Base-by-base conservation (phyloP, 2,113 vertebrate genomes). In the Planiliza haematocheilus region DNA sequence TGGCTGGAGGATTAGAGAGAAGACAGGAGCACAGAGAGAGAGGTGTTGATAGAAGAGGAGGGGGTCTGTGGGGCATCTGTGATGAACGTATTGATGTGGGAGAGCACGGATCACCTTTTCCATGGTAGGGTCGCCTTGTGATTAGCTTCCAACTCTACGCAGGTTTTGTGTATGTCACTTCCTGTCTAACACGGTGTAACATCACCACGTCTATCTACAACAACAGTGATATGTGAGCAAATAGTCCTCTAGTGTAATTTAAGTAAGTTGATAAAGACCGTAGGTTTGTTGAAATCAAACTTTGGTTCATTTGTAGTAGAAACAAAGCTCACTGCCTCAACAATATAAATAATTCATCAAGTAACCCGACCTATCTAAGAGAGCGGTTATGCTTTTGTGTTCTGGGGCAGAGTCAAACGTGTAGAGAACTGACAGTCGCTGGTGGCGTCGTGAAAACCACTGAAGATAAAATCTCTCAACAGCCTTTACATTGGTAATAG, bases 291-390 rank as follows among this genome's bases (percentile, higher is more conserved):
- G 30, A 74, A 62, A 79, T n/a, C 20, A 21, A 60, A 71, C 57
- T 74, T 71, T 30, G 45, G 14, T 63, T 74, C 21, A 83, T 76
- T 75, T 79, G 61, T 42, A 66, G 63, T 5, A 43, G 63, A 57
- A 79, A 81, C 39, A 80, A 84, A 76, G 59, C 34, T 66, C n/a
- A 16, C 65, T 70, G 36, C 71, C 20, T 57, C 55, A 48, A 52
- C 13, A 41, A 43, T 10, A 82, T 90, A 68, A 84, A 91, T 89
- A 81, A 91, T 91, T 92, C 71, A 92, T 77, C 24, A n/a, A 16
- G 61, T 70, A 75, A 82, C 45, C 57, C 2, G n/a, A 71, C 83
- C 81, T 69, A 82, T 80, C 74, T 51, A 37, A 75, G 57, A 61
- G 17, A 69, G 56, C 13, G 12, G n/a, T 77, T 62, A 60, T 74